Evolutionary conservation across 37 sponge, comb jelly and placozoan species (phyloP).

Genomic region (Eunapius fragilis): DNA sequence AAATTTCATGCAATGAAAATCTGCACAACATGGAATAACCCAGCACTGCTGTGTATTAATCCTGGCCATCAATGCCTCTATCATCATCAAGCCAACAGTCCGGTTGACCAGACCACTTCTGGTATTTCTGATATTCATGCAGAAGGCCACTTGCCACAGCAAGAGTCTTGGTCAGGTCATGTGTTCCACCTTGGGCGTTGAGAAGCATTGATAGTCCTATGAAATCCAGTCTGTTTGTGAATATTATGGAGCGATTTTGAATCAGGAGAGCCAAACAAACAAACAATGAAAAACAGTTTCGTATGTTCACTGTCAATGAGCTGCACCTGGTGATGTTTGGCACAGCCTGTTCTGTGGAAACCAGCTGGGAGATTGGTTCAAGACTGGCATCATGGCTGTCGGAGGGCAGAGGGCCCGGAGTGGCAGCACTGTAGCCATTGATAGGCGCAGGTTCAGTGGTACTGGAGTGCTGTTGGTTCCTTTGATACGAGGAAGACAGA

Average conservation of each 20-base stretch:
- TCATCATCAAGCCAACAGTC: not conserved
- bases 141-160: constrained; percentile 34
- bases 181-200: constrained; percentile 27
- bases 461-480: not conserved
- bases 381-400: not conserved
- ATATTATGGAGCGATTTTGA: constrained; percentile 32
- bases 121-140: constrained; percentile 46
- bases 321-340: constrained; percentile 30
- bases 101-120: constrained; percentile 20
- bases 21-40: too few relatives aligned
- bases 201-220: constrained; percentile 61
- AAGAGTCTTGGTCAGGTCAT: constrained; percentile 43
- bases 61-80: not conserved
- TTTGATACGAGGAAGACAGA: not conserved
- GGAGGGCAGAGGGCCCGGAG: not conserved
- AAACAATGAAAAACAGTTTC: constrained; percentile 63
- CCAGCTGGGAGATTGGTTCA: constrained; percentile 22
- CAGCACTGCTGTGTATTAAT: not conserved
- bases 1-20: too few relatives aligned
- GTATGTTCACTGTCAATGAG: constrained; percentile 26
- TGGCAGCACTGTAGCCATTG: not conserved
- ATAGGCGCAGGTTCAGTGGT: not conserved
- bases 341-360: constrained; percentile 26
- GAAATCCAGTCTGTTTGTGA: constrained; percentile 47
- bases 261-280: constrained; percentile 61